A percentile compares a stretch with the other conserved stretches of the same genome.
Evolutionary conservation across 2,113 vertebrate species (phyloP).

Genomic region (Lycaon pictus): DNA sequence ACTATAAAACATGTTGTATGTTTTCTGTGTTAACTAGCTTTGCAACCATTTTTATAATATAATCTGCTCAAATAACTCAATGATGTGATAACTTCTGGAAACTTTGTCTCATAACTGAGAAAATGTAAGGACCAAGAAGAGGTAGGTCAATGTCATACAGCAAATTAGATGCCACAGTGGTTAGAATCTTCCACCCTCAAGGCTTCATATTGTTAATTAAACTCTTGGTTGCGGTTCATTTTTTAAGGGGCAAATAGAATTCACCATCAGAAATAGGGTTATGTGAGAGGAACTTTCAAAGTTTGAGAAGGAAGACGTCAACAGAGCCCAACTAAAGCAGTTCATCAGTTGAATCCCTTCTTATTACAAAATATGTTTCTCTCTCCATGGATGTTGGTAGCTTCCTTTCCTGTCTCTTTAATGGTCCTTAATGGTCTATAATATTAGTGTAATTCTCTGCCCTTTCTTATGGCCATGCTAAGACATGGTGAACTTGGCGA

Average conservation of each 20-base stretch:
- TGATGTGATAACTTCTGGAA: not conserved
- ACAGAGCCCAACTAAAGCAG: too few relatives aligned
- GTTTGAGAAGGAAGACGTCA: not conserved
- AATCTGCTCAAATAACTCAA: not conserved
- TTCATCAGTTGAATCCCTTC: not conserved
- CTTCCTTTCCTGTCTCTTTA: not conserved
- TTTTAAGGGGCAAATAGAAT: not conserved
- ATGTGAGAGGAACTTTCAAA: not conserved
- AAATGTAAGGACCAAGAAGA: not conserved
- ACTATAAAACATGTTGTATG: not conserved
- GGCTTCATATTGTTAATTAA: not conserved
- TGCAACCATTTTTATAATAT: conserved; percentile 12
- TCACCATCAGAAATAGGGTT: not conserved
- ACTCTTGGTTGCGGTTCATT: not conserved
- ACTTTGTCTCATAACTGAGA: not conserved
- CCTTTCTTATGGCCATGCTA: not conserved
- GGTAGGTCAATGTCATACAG: not conserved
- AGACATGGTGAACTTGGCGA: conserved; percentile 4
- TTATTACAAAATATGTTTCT: not conserved
- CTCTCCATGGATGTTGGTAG: not conserved
- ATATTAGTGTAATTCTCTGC: not conserved
- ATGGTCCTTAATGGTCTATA: not conserved
- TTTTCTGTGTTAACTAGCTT: not conserved
- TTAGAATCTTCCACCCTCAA: not conserved
- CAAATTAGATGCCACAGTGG: not conserved